phyloP scores from a whole-genome alignment of 37 sponge, comb jelly and placozoan species.

The Agelas oroides region DNA sequence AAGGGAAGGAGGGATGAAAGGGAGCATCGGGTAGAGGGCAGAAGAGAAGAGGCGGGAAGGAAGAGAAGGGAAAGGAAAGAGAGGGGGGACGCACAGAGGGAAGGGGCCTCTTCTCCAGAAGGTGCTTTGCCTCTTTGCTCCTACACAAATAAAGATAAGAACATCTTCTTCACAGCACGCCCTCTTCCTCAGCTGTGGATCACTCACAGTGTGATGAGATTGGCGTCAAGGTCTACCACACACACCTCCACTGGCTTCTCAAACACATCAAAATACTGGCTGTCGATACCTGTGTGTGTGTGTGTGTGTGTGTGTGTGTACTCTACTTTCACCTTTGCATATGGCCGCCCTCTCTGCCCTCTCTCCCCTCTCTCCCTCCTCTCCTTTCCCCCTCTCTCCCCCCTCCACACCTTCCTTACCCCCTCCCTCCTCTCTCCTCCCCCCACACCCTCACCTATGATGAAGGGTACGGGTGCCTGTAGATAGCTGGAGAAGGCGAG shows the following conservation, averaged over 20 bases:
- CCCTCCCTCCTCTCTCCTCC: background rate
- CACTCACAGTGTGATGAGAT: constrained; percentile 71
- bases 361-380: background rate
- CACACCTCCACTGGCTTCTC: constrained; percentile 71
- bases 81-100: constrained; percentile 14
- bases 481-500: constrained; percentile 76
- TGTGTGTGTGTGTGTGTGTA: too few species aligned
- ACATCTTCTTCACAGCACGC: background rate
- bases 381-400: too few species aligned
- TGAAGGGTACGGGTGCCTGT: constrained; percentile 91
- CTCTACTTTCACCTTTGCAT: too few species aligned
- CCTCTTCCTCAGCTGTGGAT: too few species aligned
- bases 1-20: background rate
- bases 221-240: constrained; percentile 83
- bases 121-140: constrained; percentile 39
- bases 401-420: background rate
- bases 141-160: constrained; percentile 25
- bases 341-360: too few species aligned
- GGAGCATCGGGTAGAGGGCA: too few species aligned
- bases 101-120: constrained; percentile 32
- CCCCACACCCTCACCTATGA: constrained; percentile 67
- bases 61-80: too few species aligned
- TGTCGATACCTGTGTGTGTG: constrained; percentile 76
- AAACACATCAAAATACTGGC: constrained; percentile 75
- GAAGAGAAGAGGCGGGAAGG: too few species aligned